Conservation (phyloP, 2,888 invertebrate genomes). For the Eugnorisma glareosa region DNA sequence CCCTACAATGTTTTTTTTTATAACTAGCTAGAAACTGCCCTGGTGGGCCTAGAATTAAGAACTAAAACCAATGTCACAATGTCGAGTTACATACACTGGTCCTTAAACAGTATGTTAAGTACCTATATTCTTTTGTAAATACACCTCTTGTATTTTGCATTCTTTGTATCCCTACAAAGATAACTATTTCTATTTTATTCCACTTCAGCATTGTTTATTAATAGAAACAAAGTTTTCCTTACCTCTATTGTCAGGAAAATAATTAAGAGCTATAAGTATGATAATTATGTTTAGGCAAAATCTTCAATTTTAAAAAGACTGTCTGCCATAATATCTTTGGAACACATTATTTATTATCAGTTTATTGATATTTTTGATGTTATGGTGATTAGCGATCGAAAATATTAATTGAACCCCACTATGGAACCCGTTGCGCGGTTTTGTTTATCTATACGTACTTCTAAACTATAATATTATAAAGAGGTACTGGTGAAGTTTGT, state of each 20-base stretch:
- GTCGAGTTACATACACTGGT: not conserved
- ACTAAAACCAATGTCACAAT: not conserved
- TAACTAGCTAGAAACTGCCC: no score
- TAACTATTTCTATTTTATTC: constrained; percentile 8
- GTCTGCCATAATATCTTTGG: not conserved
- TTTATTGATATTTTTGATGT: not conserved
- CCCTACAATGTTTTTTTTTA: not conserved
- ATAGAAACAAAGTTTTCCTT: constrained; percentile 31
- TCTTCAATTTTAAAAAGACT: not conserved
- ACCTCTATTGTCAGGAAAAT: not conserved
- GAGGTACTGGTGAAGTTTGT: no score
- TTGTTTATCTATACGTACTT: no score
- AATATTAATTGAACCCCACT: no score
- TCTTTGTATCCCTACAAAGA: not conserved
- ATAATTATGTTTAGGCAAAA: not conserved
- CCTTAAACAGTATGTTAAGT: not conserved
- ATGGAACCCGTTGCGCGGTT: no score
- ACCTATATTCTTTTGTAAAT: constrained; percentile 13
- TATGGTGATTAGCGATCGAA: no score
- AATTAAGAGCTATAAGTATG: not conserved
- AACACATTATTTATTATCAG: not conserved
- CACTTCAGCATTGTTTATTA: constrained; percentile 19
- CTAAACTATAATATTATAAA: no score
- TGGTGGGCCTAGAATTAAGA: not conserved
- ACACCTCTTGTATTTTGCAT: not conserved